Evolutionary conservation across 1,140 invertebrate species (phyloP).

Genomic region (Heliconius eleuchia): DNA sequence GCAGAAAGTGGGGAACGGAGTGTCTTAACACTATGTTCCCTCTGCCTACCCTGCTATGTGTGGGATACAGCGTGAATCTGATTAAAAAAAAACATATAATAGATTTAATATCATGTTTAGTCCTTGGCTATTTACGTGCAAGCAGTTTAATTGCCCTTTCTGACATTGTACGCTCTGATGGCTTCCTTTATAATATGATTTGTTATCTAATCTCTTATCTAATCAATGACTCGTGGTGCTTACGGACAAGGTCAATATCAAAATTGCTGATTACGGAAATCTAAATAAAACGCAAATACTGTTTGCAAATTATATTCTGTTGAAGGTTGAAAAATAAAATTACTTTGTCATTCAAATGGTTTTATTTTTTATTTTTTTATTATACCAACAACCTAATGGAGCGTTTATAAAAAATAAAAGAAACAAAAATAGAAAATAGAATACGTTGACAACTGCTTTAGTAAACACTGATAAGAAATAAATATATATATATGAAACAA

Average conservation of each 20-base stretch:
- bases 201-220: conserved; percentile 30
- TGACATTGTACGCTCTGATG: conserved; percentile 12
- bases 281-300: not conserved
- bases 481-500: not conserved
- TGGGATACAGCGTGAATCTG: too few species aligned
- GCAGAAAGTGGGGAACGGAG: too few species aligned
- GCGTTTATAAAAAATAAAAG: not conserved
- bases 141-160: conserved; percentile 8
- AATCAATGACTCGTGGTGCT: conserved; percentile 26
- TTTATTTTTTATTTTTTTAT: not conserved
- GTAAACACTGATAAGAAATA: not conserved
- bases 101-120: not conserved
- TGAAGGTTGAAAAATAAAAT: conserved; percentile 11
- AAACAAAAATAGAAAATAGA: not conserved
- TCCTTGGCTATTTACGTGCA: conserved; percentile 4
- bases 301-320: conserved; percentile 10
- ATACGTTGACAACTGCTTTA: too few species aligned
- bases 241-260: conserved; percentile 34
- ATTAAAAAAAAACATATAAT: not conserved
- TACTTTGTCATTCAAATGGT: not conserved
- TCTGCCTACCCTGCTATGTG: too few species aligned
- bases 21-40: too few species aligned
- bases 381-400: not conserved
- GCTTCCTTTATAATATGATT: conserved; percentile 30
- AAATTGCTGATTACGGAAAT: conserved; percentile 31